Base-by-base conservation (phyloP, 2,113 vertebrate species). In the Puntigrus tetrazona region DNA sequence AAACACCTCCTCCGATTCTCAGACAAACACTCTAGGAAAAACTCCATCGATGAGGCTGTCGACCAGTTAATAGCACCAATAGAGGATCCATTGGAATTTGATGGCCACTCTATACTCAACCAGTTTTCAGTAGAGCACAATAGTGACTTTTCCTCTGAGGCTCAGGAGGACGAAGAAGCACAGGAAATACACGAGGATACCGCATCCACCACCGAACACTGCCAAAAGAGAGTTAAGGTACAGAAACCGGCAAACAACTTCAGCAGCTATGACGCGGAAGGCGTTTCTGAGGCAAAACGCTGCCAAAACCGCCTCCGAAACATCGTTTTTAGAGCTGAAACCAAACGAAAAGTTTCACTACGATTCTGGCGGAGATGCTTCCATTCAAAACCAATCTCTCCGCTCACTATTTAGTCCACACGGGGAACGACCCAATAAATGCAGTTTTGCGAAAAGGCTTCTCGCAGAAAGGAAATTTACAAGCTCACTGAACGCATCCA, bases 401-500 rank as follows among this genome's bases (percentile, higher is more conserved):
- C 41, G 76, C 85, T 10, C 88, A 88, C 67, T 83, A 83, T 72
- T 59, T 52, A 3, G 86, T 88, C 13, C 88, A 88, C 88, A 88
- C 88, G 88, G 88, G 4, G 88, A 88, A 27, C 59, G 76, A 25
- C 88, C 88, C 13, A 43, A 88, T 81, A 80, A 63, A 9, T 88
- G 88, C 50, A 83, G 84, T 57, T 87, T 83, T 7, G 92, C n/a
- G 92, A 1, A 93, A 92, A 86, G 86, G 75, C 1, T 94, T 93
- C 34, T 85, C 88, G 0, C 91, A 89, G 84, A 91, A 81, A 3
- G 93, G 92, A 0, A 90, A 90, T 73, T 76, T 94, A 84, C 89
- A 86, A 82, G 90, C 89, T 41, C 93, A 93, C n/a, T 38, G 86
- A 86, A 5, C 87, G 92, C 8, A 89, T 92, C 63, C 93, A 94